Conservation (phyloP, 1,140 invertebrate genomes). For the Neuroterus valhalla region DNA sequence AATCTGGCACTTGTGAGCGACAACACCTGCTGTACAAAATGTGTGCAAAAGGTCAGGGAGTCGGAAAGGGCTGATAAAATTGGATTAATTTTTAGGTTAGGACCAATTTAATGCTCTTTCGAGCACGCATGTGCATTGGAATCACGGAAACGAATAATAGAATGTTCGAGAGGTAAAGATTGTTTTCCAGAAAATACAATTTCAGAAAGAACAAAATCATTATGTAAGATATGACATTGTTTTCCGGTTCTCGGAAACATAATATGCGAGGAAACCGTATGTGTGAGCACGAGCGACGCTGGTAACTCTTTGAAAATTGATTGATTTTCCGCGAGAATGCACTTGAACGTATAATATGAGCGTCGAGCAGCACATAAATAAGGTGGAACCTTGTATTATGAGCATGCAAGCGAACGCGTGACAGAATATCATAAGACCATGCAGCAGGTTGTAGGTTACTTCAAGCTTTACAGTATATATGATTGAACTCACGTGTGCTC, state of each 20-base stretch:
- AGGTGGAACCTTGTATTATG: slow-evolving; percentile 28
- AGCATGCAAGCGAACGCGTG: slow-evolving; percentile 34
- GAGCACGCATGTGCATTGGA: too few species aligned
- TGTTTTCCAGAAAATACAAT: not conserved
- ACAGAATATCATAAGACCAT: slow-evolving; percentile 34
- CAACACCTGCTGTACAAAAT: too few species aligned
- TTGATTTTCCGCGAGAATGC: slow-evolving; percentile 32
- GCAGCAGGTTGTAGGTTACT: not conserved
- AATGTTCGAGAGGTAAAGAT: too few species aligned
- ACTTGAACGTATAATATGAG: slow-evolving; percentile 8
- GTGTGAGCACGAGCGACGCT: not conserved
- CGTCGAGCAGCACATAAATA: slow-evolving; percentile 33
- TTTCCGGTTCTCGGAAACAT: not conserved
- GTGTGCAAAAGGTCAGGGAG: too few species aligned
- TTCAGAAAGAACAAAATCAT: not conserved
- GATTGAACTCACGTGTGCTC: slow-evolving; percentile 5
- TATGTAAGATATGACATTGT: slow-evolving; percentile 20
- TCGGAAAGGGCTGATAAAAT: too few species aligned
- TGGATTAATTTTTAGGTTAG: too few species aligned
- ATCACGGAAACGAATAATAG: too few species aligned
- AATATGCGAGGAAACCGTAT: not conserved
- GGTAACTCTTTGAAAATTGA: slow-evolving; percentile 31
- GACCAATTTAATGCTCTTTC: too few species aligned
- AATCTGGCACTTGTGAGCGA: too few species aligned
- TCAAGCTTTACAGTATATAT: not conserved